Conservation (phyloP, 2,888 invertebrate genomes). For the Dascillus cervinus region DNA sequence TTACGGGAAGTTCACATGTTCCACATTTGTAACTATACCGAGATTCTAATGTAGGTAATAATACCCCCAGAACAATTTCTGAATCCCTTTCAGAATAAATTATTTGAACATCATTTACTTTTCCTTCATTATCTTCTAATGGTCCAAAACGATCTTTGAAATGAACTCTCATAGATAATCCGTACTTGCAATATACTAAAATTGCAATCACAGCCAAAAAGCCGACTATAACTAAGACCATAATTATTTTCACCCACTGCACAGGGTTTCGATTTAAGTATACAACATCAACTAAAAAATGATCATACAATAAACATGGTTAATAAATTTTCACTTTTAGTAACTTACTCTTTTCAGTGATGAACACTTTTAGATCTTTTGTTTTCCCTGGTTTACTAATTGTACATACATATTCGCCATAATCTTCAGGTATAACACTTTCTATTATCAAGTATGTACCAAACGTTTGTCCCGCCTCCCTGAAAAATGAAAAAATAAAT, state of each 20-base stretch:
- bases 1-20: conserved; percentile 37
- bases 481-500: conserved; percentile 30
- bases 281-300: conserved; percentile 32
- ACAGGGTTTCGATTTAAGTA: conserved; percentile 39
- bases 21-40: conserved; percentile 59
- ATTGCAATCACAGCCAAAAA: no score
- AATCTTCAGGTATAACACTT: conserved; percentile 54
- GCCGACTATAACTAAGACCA: conserved; percentile 45
- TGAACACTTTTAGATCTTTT: conserved; percentile 45
- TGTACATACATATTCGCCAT: conserved; percentile 63
- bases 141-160: conserved; percentile 46
- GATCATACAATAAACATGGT: no score
- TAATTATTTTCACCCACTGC: conserved; percentile 51
- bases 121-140: conserved; percentile 46
- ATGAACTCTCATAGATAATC: conserved; percentile 41
- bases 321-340: no score
- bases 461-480: conserved; percentile 62
- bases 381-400: conserved; percentile 57
- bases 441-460: conserved; percentile 62
- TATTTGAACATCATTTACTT: conserved; percentile 58
- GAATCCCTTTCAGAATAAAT: conserved; percentile 57
- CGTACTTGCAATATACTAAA: conserved; percentile 49
- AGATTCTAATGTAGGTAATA: conserved; percentile 54
- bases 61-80: conserved; percentile 53
- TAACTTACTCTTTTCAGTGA: conserved; percentile 49